Percentiles rank a stretch among this genome's conserved stretches.
phyloP scores from a whole-genome alignment of 2,888 invertebrate genomes.

The Parthenolecanium corni region DNA sequence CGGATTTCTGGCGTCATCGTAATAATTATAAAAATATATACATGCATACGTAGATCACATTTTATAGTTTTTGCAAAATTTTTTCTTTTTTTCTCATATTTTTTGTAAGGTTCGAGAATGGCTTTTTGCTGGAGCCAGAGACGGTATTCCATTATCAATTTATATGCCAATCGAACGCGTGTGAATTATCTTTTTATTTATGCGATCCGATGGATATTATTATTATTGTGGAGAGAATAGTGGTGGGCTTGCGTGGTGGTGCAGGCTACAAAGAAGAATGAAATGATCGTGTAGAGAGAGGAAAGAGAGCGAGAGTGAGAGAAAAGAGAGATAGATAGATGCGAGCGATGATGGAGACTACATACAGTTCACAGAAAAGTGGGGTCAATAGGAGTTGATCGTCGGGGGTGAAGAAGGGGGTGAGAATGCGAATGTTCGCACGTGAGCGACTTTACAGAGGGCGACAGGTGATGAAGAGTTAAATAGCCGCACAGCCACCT shows the following conservation, averaged over 20 bases:
- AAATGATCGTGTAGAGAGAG: no score
- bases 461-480: constrained; percentile 21
- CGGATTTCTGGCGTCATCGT: no score
- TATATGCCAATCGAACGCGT: constrained; percentile 14
- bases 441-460: constrained; percentile 6
- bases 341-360: background rate
- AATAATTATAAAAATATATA: no score
- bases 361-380: background rate
- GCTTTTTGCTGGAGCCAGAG: no score
- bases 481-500: constrained; percentile 5
- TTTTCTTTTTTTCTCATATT: no score
- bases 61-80: no score
- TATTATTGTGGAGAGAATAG: no score
- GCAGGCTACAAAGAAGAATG: no score
- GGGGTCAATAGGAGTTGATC: background rate
- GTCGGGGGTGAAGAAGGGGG: background rate
- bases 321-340: background rate
- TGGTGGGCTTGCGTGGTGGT: no score
- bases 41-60: no score
- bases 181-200: constrained; percentile 19
- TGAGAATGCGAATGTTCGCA: constrained; percentile 16
- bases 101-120: no score
- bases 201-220: background rate
- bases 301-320: background rate
- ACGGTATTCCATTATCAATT: constrained; percentile 6